Conservation (phyloP, 2,797 vertebrate species). For the Malacoraja senta region DNA sequence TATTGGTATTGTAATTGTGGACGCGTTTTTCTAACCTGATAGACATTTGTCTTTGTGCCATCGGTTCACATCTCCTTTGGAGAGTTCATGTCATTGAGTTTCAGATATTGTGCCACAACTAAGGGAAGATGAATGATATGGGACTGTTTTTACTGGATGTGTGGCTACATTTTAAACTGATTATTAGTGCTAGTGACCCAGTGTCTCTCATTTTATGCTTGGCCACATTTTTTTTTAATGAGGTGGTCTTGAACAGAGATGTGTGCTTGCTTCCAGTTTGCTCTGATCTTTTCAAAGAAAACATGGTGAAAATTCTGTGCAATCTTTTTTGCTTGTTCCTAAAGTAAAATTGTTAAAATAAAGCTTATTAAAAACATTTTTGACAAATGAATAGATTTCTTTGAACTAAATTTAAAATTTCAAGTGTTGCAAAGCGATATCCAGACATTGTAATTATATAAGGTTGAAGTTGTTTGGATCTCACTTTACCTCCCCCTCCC, state of each 20-base stretch:
- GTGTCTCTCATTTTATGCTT: neutral
- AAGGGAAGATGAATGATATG: neutral
- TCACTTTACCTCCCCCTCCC: no score
- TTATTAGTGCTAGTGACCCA: conserved; percentile 22
- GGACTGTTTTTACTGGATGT: neutral
- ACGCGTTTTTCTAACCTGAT: neutral
- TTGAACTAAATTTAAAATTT: neutral
- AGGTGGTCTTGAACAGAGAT: conserved; percentile 26
- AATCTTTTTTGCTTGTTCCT: conserved; percentile 38
- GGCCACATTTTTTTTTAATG: conserved; percentile 22
- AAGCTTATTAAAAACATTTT: conserved; percentile 38
- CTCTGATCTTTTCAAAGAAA: conserved; percentile 33
- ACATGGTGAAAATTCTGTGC: conserved; percentile 33
- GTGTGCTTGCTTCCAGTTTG: conserved; percentile 27
- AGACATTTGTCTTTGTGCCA: conserved; percentile 25
- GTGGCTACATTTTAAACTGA: conserved; percentile 29
- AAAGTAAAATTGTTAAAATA: conserved; percentile 33
- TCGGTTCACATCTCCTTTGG: neutral
- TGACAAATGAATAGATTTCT: conserved; percentile 1
- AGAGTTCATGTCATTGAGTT: conserved; percentile 13
- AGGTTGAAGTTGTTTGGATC: neutral
- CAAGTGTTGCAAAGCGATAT: neutral
- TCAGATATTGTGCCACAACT: neutral
- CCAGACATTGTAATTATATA: neutral
- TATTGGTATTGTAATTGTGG: conserved; percentile 32